Evolutionary conservation across 2,797 vertebrate species (phyloP).

Genomic region (Acipenser oxyrinchus): DNA sequence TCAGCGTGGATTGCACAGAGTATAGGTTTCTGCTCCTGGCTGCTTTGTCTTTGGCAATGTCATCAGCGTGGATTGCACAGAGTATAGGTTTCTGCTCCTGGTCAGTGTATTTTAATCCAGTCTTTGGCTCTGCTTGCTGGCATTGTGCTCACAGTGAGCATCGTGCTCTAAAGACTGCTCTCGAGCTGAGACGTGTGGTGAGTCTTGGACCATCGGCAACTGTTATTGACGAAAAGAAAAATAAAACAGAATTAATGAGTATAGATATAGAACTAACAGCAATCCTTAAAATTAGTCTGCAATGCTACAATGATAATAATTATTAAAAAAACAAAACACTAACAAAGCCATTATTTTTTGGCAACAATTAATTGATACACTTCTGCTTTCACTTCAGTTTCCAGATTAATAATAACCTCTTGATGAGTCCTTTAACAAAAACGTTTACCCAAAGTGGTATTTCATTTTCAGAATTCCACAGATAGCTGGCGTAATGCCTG

Average conservation of each 20-base stretch:
- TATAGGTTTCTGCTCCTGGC: neutral
- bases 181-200: conserved; percentile 1
- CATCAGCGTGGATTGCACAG: conserved; percentile 7
- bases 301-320: conserved; percentile 3
- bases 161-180: neutral
- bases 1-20: too few relatives aligned
- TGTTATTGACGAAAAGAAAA: conserved; percentile 3
- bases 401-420: too few relatives aligned
- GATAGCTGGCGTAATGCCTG: too few relatives aligned
- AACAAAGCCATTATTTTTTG: too few relatives aligned
- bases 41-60: neutral
- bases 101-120: conserved; percentile 9
- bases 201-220: conserved; percentile 6
- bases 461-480: too few relatives aligned
- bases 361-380: too few relatives aligned
- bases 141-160: conserved; percentile 3
- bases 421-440: too few relatives aligned
- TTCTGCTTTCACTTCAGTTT: too few relatives aligned
- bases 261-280: neutral
- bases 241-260: neutral
- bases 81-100: conserved; percentile 10
- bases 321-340: neutral
- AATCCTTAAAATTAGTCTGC: neutral
- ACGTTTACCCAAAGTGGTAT: too few relatives aligned
- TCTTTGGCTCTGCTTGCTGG: neutral